Base-by-base conservation (phyloP, 2,113 vertebrate species). In the Cyanoramphus novaezelandiae region DNA sequence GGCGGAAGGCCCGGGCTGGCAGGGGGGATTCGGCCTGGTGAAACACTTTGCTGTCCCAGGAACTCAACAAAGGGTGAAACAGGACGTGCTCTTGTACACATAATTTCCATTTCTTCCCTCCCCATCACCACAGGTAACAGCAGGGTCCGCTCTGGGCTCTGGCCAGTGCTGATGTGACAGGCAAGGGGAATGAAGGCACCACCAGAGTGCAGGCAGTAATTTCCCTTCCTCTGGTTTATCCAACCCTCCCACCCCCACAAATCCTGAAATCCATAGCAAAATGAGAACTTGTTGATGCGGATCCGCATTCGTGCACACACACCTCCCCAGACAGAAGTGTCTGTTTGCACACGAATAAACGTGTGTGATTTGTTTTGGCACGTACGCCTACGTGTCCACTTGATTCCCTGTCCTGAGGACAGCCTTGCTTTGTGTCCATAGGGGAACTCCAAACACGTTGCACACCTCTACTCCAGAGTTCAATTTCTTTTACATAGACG, bases 381-480 rank as follows among this genome's bases (percentile, higher is more conserved):
- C 95, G 78, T 96, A 96, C 80, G 90, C 92, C 71, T 96, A 70
- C 90, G 50, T 71, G 94, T 96, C 92, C 93, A 71, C 86, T 90
- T 74, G 95, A 95, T 97, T 97, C 96, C 96, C 95, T 96, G 95
- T 97, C 94, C 96, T 88, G 86, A 33, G 93, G 97, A 95, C 97
- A 97, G 97, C 94, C 93, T 97, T 95, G 85, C 97, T 97, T 95
- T 96, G 89, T 97, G 95, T 97, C 94, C 23, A 60, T 91, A 96
- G 96, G 98, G 97, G 97, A 98, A 98, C 97, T 98, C 97, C 98
- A 98, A 98, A 98, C 97, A 33, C 96, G 37, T 98, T 98, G 98
- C 97, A 98, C 98, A 98, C 94, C 98, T 98, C 98, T 98, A 98
- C 98, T 99, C 98, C 97, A 97, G 98, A 98, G 98, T 98, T 97